A percentile compares a stretch with the other conserved stretches of the same genome.
Conservation (phyloP, 2,113 vertebrate species). For the Climacteris rufus region DNA sequence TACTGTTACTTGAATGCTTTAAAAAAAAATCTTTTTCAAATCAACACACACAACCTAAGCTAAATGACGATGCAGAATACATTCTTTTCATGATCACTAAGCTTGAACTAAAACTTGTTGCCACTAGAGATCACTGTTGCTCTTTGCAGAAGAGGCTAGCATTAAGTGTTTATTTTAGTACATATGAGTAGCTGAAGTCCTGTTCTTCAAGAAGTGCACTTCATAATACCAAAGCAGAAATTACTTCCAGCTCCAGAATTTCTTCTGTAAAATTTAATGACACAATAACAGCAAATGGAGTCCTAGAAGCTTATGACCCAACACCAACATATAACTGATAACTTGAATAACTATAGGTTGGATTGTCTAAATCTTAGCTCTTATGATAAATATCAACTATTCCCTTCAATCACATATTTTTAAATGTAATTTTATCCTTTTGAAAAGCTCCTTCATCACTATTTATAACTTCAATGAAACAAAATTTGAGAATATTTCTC, state of each 20-base stretch:
- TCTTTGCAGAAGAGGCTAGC: constrained; percentile 22
- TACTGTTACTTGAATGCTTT: not conserved
- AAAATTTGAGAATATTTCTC: not conserved
- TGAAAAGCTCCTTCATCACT: not conserved
- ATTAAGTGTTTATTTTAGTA: not conserved
- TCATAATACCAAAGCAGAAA: not conserved
- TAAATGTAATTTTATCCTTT: not conserved
- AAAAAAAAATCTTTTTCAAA: not conserved
- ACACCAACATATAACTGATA: not conserved
- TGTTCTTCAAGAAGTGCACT: not conserved
- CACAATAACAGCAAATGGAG: not conserved
- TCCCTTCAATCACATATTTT: not conserved
- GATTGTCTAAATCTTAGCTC: not conserved
- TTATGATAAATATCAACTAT: not conserved
- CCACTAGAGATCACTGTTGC: constrained; percentile 73
- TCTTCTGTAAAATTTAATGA: not conserved
- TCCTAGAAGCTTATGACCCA: not conserved
- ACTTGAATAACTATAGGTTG: not conserved
- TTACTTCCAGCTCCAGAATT: not conserved
- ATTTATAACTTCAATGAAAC: not conserved
- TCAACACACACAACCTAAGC: not conserved
- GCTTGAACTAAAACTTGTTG: constrained; percentile 44
- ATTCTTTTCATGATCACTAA: not conserved
- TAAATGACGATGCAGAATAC: not conserved
- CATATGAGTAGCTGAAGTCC: not conserved